phyloP scores from a whole-genome alignment of 2,113 vertebrate species.

The Pycnonotus jocosus region DNA sequence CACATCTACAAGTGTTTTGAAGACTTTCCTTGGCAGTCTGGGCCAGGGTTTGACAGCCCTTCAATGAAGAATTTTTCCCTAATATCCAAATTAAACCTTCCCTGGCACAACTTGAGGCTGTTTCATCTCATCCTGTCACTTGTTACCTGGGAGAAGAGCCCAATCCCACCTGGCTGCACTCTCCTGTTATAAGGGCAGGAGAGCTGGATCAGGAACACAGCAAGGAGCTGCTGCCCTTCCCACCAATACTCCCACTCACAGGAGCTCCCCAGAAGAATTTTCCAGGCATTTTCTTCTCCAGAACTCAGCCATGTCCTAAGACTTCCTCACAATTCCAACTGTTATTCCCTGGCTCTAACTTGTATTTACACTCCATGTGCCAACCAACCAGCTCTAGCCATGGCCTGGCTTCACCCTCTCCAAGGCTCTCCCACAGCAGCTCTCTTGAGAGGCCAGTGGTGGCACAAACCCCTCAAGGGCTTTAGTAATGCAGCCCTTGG shows the following conservation, averaged over 20 bases:
- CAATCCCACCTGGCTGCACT: accelerated
- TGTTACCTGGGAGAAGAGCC: not conserved
- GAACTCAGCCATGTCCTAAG: not conserved
- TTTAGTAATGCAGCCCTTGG: not conserved
- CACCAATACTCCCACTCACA: accelerated
- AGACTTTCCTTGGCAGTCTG: not conserved
- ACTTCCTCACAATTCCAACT: not conserved
- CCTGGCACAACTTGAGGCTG: not conserved
- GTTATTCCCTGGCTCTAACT: not conserved
- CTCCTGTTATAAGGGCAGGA: not conserved
- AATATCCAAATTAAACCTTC: not conserved
- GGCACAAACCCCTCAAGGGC: not conserved
- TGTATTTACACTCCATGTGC: not conserved
- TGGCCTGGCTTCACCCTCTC: not conserved
- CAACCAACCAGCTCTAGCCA: not conserved
- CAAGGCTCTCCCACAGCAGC: not conserved
- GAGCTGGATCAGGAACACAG: not conserved
- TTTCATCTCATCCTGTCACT: not conserved
- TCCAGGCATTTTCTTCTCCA: not conserved
- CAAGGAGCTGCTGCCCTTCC: not conserved
- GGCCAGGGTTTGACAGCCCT: not conserved
- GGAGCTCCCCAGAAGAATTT: not conserved
- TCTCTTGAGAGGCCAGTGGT: not conserved
- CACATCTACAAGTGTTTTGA: not conserved
- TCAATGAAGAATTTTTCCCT: not conserved